Conservation (phyloP, 2,113 vertebrate genomes). For the Hemiprocne comata region DNA sequence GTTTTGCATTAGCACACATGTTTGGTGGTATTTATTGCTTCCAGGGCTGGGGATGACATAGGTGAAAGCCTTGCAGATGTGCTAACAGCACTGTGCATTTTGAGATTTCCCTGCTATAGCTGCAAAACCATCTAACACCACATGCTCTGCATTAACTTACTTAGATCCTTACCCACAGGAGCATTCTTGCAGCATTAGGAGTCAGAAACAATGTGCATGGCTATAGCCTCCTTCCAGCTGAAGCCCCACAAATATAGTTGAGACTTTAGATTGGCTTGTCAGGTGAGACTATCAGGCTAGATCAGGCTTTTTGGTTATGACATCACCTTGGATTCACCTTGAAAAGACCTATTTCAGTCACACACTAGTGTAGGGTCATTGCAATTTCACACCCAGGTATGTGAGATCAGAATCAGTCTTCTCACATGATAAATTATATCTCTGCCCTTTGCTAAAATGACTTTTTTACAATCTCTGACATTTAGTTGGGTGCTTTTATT, state of each 20-base stretch:
- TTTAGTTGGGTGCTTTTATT: not conserved
- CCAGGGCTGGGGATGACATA: not conserved
- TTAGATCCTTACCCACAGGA: not conserved
- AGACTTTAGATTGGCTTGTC: not conserved
- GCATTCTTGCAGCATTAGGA: not conserved
- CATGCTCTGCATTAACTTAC: not conserved
- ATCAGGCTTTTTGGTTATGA: not conserved
- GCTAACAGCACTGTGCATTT: not conserved
- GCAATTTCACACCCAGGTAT: not conserved
- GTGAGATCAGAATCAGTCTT: not conserved
- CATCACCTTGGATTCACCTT: not conserved
- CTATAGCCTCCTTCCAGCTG: not conserved
- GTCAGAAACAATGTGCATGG: rapidly evolving
- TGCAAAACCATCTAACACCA: not conserved
- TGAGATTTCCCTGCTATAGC: not conserved
- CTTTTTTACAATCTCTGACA: not conserved
- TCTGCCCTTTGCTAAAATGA: not conserved
- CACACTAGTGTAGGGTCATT: rapidly evolving
- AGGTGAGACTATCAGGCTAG: not conserved
- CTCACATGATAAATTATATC: not conserved
- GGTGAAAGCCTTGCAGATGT: not conserved
- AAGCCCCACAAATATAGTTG: not conserved
- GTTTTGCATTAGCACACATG: not conserved
- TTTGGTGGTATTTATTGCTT: constrained; percentile 17
- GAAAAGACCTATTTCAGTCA: not conserved